Evolutionary conservation across 2,888 invertebrate species (phyloP), one percentile per base, ranked within the genome.

Genomic region (Drosophila prostipennis): DNA sequence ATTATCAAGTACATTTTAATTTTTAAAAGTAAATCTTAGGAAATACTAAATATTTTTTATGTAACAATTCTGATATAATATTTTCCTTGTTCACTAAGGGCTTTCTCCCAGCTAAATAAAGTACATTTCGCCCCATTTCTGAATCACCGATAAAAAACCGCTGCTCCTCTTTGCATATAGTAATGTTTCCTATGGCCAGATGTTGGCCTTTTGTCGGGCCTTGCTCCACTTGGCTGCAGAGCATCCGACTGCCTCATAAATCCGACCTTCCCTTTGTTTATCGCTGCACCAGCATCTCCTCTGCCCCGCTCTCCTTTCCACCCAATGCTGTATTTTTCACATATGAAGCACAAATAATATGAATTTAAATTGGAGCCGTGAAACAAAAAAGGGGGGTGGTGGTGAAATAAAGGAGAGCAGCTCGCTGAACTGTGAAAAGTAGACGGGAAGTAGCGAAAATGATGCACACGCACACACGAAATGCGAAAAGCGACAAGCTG

Each of bases 291-390:
- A 45, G 51, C 42, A 51, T 11, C 45, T 32, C 29, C 42, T 13
- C 32, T 34, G 34, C 34, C 2, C 19, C 34, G 49, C 19, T 19
- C 19, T 19, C 19, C 19, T 2, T 19, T 19, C 19, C 19, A 19
- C 19, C 19, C 19, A 2, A 19, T 19, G 19, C 42, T 59, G 34
- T 46, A 40, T 67, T 61, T 52, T 53, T 49, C 59, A 46, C 60
- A 65, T 71, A 45, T 67, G 61, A 43, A 61, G 68, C 68, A 69
- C 56, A 65, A 75, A 88, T 78, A 78, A 83, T 73, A 87, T 81
- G 80, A 78, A 88, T 86, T 86, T 75, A 77, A 87, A 83, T 84
- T 86, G 72, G 69, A 71, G 64, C 56, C 36, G 63, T 68, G 72
- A 63, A 68, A 65, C 43, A 68, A 55, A 42, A 32, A 26, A 14